Base-by-base conservation (phyloP, 2,797 vertebrate genomes). In the Syngnathus acus region DNA sequence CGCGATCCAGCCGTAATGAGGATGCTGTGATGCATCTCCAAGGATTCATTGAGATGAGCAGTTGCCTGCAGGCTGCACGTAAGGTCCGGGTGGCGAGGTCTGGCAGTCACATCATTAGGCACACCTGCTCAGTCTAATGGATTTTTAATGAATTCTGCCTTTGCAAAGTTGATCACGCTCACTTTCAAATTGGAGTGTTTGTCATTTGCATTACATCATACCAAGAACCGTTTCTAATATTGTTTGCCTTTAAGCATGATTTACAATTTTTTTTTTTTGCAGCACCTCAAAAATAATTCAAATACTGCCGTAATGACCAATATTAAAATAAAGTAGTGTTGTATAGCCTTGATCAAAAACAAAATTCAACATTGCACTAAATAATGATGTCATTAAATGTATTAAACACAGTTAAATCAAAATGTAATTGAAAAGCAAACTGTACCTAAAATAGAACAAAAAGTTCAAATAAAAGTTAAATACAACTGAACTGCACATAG, bases 1-100 rank as follows among this genome's bases (percentile, higher is more conserved):
- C 73, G 72, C 6, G 19, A 71, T 73, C 66, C 73, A 69, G 78
- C 78, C 71, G 65, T 86, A 83, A 86, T 89, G 79, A 88, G 74
- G 73, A 70, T 78, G 75, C 78, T 80, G 72, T 87, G 81, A 88
- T 82, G 72, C 83, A 85, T 76, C 77, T 84, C 76, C 69, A 78
- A 75, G 73, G 69, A 77, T 68, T 88, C 87, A 87, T 88, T 86
- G 84, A 81, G 50, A 9, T 51, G 50, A 51, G 50, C n/a, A 1
- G 8, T 21, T n/a, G 50, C 50, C 50, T 9, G 19, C n/a, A 6
- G 3, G 19, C 50, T n/a, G n/a, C 50, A 51, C n/a, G 50, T 51
- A n/a, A 21, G 50, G 8, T 4, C 3, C n/a, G 7, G n/a, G 50
- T 53, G n/a, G 50, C 50, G 50, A 51, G 50, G n/a, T 53, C 8